Conservation (phyloP, 2,888 invertebrate species). For the Mallateleia sp. region DNA sequence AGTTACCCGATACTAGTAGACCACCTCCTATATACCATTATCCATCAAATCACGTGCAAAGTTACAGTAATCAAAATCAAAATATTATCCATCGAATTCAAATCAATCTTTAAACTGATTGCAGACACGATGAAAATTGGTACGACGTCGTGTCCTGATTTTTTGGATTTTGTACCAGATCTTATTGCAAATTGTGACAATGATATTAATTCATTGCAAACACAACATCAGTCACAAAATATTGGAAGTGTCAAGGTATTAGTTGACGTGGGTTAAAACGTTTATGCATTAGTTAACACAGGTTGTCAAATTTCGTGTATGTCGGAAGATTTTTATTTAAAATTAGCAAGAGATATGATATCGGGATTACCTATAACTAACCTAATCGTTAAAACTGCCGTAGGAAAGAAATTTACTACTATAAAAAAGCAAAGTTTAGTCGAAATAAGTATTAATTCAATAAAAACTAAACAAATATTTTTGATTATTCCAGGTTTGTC, state of each 20-base stretch:
- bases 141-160: conserved; percentile 51
- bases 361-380: conserved; percentile 53
- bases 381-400: conserved; percentile 39
- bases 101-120: conserved; percentile 28
- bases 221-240: too few relatives aligned
- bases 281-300: conserved; percentile 37
- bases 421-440: conserved; percentile 54
- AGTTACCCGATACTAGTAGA: too few relatives aligned
- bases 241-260: conserved; percentile 22
- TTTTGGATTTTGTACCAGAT: conserved; percentile 62
- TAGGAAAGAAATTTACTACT: conserved; percentile 41
- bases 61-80: background rate
- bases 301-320: conserved; percentile 65
- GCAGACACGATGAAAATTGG: conserved; percentile 4
- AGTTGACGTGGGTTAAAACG: conserved; percentile 13
- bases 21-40: background rate
- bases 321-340: conserved; percentile 46
- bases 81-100: too few relatives aligned
- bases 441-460: conserved; percentile 34
- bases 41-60: too few relatives aligned
- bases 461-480: conserved; percentile 27
- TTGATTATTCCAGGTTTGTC: conserved; percentile 67
- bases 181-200: conserved; percentile 1
- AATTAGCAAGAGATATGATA: too few relatives aligned
- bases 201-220: conserved; percentile 9